These are phyloP conservation scores for Aplodontia rufa DNA, from an alignment of 2,113 vertebrate genomes.

Conservation along the genomic window DNA sequence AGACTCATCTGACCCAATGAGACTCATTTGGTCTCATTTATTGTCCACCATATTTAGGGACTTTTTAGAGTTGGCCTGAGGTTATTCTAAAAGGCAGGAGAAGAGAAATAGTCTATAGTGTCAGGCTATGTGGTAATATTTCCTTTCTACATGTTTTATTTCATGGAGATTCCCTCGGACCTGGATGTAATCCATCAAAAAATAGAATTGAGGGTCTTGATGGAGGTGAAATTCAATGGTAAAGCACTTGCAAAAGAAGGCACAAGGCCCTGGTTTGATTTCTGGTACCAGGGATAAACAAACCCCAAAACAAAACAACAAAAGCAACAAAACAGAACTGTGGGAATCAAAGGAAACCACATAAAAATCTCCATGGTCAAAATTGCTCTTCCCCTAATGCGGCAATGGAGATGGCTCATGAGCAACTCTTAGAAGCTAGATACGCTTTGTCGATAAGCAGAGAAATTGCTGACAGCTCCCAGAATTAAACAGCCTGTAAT, in stretches of 20 bases:
- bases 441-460: not conserved
- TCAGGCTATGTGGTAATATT: not conserved
- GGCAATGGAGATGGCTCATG: not conserved
- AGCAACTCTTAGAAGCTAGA: not conserved
- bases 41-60: not conserved
- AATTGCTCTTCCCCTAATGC: not conserved
- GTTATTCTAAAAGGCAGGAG: not conserved
- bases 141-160: not conserved
- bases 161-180: not conserved
- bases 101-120: not conserved
- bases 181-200: not conserved
- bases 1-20: not conserved
- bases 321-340: not conserved
- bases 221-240: not conserved
- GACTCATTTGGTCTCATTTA: not conserved
- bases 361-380: not conserved
- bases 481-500: not conserved
- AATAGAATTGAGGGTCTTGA: not conserved
- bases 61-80: not conserved
- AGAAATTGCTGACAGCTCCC: not conserved
- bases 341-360: not conserved
- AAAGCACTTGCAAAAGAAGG: not conserved
- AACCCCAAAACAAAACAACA: not conserved
- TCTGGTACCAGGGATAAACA: too few species aligned
- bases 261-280: not conserved